Percentiles rank a stretch among this genome's conserved stretches.
Conservation (phyloP, 2,888 invertebrate genomes). For the Elegia similella region DNA sequence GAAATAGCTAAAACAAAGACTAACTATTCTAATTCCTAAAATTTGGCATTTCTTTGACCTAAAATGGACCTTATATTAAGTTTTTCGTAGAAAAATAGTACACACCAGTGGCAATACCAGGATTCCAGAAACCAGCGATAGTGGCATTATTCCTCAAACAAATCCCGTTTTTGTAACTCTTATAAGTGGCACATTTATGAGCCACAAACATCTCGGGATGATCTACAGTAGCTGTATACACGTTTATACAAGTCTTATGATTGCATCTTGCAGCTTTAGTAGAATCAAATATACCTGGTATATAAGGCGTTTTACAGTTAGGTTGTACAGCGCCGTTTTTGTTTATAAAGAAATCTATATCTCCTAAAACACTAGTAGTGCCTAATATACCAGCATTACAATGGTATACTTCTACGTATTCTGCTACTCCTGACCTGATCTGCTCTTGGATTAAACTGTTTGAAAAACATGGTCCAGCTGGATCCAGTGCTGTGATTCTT, state of each 20-base stretch:
- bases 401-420: slow-evolving; percentile 83
- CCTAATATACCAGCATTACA: slow-evolving; percentile 81
- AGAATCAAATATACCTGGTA: slow-evolving; percentile 62
- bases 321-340: slow-evolving; percentile 81
- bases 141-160: slow-evolving; percentile 51
- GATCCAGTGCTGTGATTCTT: slow-evolving; percentile 66
- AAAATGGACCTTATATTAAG: background rate
- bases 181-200: slow-evolving; percentile 59
- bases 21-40: no score
- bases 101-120: slow-evolving; percentile 62
- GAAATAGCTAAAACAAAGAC: no score
- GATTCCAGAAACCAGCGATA: slow-evolving; percentile 64
- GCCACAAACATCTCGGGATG: slow-evolving; percentile 55
- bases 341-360: slow-evolving; percentile 82
- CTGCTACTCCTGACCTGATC: slow-evolving; percentile 78
- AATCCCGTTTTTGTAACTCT: slow-evolving; percentile 47
- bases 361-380: slow-evolving; percentile 72
- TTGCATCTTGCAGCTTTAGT: slow-evolving; percentile 65
- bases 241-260: slow-evolving; percentile 60
- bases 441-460: slow-evolving; percentile 63
- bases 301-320: slow-evolving; percentile 64
- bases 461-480: slow-evolving; percentile 72
- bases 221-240: slow-evolving; percentile 61
- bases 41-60: no score
- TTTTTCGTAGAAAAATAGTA: slow-evolving; percentile 61